phyloP scores from a whole-genome alignment of 2,888 invertebrate genomes.

The Hirtodrosophila duncani region DNA sequence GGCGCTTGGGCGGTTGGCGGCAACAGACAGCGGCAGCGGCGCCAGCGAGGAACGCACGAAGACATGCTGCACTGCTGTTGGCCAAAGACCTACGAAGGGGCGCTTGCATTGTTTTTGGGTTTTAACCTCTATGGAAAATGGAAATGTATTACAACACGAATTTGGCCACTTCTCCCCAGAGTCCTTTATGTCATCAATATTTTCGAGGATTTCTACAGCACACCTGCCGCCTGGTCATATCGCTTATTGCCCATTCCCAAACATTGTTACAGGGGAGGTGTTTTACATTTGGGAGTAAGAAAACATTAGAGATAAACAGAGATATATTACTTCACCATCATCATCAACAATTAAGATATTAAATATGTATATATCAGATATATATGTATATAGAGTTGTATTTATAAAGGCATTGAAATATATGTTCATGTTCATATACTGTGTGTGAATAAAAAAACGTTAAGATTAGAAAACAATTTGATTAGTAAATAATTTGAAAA shows the following conservation, averaged over 20 bases:
- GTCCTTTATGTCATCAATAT: conserved; percentile 75
- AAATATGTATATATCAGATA: conserved; percentile 49
- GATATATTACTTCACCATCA: conserved; percentile 69
- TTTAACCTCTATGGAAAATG: conserved; percentile 66
- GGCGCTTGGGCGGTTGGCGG: too few species aligned
- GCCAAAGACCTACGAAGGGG: not conserved
- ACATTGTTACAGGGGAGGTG: conserved; percentile 65
- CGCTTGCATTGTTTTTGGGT: not conserved
- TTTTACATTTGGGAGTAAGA: conserved; percentile 42
- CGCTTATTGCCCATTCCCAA: conserved; percentile 86
- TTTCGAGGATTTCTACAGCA: conserved; percentile 80
- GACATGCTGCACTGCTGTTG: conserved; percentile 3
- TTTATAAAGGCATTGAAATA: too few species aligned
- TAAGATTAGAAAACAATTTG: conserved; percentile 69
- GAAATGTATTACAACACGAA: conserved; percentile 78
- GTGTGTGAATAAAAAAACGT: conserved; percentile 67
- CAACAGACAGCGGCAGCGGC: too few species aligned
- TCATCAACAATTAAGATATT: conserved; percentile 69
- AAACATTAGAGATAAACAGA: conserved; percentile 64
- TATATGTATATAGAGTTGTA: conserved; percentile 19
- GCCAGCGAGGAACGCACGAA: too few species aligned
- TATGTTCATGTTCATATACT: too few species aligned
- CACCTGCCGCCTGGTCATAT: conserved; percentile 84
- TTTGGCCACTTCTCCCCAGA: conserved; percentile 79
- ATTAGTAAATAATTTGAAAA: conserved; percentile 63